phyloP scores from a whole-genome alignment of 2,888 invertebrate genomes.

The Nesidiocoris tenuis region DNA sequence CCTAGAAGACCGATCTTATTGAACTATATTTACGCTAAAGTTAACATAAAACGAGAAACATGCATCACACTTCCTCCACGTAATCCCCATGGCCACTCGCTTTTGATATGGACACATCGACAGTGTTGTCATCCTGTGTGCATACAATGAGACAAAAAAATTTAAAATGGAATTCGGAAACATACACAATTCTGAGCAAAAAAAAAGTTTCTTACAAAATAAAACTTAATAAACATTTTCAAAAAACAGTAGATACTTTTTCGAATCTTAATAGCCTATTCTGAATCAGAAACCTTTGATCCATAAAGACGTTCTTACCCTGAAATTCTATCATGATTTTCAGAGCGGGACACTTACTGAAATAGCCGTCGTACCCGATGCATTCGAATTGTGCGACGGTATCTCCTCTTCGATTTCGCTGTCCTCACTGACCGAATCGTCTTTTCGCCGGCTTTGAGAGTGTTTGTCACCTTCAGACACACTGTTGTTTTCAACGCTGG shows the following conservation, averaged over 20 bases:
- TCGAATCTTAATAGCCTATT: no score
- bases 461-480: not conserved
- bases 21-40: not conserved
- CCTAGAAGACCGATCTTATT: not conserved
- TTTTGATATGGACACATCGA: conserved; percentile 48
- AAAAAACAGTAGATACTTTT: no score
- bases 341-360: conserved; percentile 5
- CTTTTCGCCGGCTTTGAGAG: conserved; percentile 3
- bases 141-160: no score
- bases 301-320: no score
- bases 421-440: conserved; percentile 19
- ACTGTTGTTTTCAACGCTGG: not conserved
- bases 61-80: conserved; percentile 44
- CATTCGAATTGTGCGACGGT: conserved; percentile 27
- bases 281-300: no score
- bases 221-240: no score
- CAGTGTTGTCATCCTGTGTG: conserved; percentile 48
- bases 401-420: conserved; percentile 41
- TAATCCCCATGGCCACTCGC: conserved; percentile 49
- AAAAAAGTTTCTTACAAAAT: no score
- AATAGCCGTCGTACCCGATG: conserved; percentile 25
- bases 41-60: no score
- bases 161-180: no score
- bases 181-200: no score
- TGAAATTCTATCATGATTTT: no score